A percentile compares a stretch with the other conserved stretches of the same genome.
Conservation (phyloP, 2,888 invertebrate species). For the Lepetodrilus schrolli region DNA sequence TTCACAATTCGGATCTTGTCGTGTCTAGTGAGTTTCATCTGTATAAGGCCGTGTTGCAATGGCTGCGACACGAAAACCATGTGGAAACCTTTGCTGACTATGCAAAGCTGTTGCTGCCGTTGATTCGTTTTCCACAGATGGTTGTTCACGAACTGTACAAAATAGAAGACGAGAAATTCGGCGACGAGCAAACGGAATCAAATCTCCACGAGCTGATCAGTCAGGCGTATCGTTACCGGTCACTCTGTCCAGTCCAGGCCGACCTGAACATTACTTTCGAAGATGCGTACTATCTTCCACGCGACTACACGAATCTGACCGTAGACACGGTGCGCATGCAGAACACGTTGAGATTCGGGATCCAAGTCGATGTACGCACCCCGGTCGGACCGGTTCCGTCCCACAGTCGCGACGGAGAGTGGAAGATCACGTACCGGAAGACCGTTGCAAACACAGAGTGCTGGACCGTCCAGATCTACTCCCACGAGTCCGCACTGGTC, state of each 20-base stretch:
- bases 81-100: slow-evolving; percentile 46
- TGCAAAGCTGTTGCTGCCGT: slow-evolving; percentile 63
- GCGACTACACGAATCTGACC: slow-evolving; percentile 71
- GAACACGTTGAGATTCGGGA: slow-evolving; percentile 73
- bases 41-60: slow-evolving; percentile 63
- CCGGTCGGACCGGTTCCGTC: slow-evolving; percentile 72
- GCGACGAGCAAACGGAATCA: slow-evolving; percentile 46
- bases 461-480: slow-evolving; percentile 73
- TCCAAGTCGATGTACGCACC: slow-evolving; percentile 74
- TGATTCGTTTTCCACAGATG: slow-evolving; percentile 75
- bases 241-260: slow-evolving; percentile 70
- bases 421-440: slow-evolving; percentile 75
- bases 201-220: slow-evolving; percentile 66
- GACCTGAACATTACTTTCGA: slow-evolving; percentile 65
- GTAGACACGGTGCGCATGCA: slow-evolving; percentile 74
- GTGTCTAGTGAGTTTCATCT: slow-evolving; percentile 67
- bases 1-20: slow-evolving; percentile 71
- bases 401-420: slow-evolving; percentile 69
- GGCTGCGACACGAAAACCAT: slow-evolving; percentile 65
- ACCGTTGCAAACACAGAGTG: slow-evolving; percentile 57
- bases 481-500: slow-evolving; percentile 71
- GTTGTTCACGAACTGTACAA: slow-evolving; percentile 67
- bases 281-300: slow-evolving; percentile 68
- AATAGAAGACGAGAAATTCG: slow-evolving; percentile 52
- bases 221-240: slow-evolving; percentile 73